phyloP scores from a whole-genome alignment of 2,797 vertebrate genomes.

The Chloroceryle amazona region DNA sequence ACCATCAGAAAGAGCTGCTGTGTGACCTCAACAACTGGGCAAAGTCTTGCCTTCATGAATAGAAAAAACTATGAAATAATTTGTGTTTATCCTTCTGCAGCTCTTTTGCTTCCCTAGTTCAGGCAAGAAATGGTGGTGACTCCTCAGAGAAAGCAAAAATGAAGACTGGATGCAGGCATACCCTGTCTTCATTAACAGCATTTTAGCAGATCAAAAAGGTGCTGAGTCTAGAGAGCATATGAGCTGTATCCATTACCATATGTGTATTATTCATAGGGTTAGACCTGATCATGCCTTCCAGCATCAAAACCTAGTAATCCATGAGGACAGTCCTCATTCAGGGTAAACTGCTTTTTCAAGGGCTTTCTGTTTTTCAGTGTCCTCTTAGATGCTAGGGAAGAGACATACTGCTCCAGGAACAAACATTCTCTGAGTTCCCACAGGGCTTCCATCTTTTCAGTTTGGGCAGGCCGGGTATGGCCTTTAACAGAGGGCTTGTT shows the following conservation, averaged over 20 bases:
- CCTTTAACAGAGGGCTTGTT: background rate
- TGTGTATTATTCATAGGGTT: background rate
- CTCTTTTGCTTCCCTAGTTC: background rate
- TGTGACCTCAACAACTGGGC: background rate
- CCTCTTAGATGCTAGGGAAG: background rate
- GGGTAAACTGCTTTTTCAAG: background rate
- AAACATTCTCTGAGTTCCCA: background rate
- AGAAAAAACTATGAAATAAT: background rate
- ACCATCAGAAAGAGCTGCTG: background rate
- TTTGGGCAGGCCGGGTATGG: background rate
- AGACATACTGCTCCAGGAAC: background rate
- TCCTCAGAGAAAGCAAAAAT: background rate
- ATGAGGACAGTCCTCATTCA: background rate
- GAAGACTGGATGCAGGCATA: background rate
- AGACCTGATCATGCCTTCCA: background rate
- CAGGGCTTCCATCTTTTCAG: background rate
- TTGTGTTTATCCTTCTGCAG: background rate
- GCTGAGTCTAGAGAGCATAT: background rate
- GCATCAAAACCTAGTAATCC: background rate
- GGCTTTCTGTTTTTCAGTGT: background rate
- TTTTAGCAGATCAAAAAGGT: conserved; percentile 21
- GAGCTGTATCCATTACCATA: background rate
- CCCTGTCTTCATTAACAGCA: background rate
- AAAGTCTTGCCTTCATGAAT: background rate
- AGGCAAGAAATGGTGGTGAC: background rate